Evolutionary conservation across 2,888 invertebrate species (phyloP).

Genomic region (Tipula confusa): DNA sequence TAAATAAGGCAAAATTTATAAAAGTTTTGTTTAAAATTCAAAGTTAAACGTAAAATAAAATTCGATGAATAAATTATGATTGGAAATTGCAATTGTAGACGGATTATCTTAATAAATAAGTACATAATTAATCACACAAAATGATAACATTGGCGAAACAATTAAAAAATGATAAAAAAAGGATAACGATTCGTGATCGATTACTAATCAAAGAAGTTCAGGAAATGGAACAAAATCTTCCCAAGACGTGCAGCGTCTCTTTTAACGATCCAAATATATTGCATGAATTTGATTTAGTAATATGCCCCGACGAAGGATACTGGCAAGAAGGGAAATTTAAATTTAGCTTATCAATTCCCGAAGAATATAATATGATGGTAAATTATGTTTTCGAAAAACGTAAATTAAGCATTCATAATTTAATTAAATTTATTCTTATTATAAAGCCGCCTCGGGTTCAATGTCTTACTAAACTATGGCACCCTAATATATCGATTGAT

Average conservation of each 20-base stretch:
- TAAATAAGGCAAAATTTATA: background rate
- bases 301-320: slow-evolving; percentile 80
- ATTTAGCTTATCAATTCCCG: slow-evolving; percentile 81
- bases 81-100: background rate
- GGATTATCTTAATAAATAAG: background rate
- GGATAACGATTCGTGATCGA: slow-evolving; percentile 57
- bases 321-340: slow-evolving; percentile 84
- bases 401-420: no score
- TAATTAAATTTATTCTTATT: background rate
- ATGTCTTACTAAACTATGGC: slow-evolving; percentile 87
- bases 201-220: slow-evolving; percentile 66
- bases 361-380: slow-evolving; percentile 95
- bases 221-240: slow-evolving; percentile 83
- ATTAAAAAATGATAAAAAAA: slow-evolving; percentile 50
- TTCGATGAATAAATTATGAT: background rate
- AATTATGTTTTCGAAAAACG: slow-evolving; percentile 48
- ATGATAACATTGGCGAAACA: slow-evolving; percentile 53
- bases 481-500: slow-evolving; percentile 91
- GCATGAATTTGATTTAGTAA: slow-evolving; percentile 72
- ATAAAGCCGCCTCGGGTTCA: slow-evolving; percentile 82
- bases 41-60: background rate
- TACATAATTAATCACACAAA: background rate
- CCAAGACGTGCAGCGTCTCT: slow-evolving; percentile 69
- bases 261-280: slow-evolving; percentile 81
- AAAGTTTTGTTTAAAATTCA: background rate